Conservation (phyloP, 2,797 vertebrate species). For the Hippoglossus hippoglossus region DNA sequence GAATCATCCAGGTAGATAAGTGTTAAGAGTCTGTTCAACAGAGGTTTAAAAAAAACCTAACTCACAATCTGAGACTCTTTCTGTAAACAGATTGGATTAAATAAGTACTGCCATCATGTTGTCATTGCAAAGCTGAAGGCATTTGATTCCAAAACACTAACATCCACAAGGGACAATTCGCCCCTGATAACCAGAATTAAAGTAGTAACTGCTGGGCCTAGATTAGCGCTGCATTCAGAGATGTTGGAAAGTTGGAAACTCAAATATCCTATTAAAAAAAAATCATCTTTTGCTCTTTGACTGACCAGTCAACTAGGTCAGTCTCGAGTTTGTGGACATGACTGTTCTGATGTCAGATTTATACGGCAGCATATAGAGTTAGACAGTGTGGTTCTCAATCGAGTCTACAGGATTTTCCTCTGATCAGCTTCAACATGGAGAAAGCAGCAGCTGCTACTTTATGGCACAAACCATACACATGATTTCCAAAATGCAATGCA, state of each 20-base stretch:
- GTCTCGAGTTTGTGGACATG: not conserved
- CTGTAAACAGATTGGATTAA: slow-evolving; percentile 42
- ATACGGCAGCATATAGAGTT: not conserved
- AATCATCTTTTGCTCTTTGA: not conserved
- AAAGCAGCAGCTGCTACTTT: no score
- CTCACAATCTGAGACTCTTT: slow-evolving; percentile 42
- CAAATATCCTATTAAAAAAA: not conserved
- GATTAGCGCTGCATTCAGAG: slow-evolving; percentile 11
- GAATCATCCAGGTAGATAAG: slow-evolving; percentile 79
- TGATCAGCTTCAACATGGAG: no score
- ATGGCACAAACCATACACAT: no score
- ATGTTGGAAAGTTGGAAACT: slow-evolving; percentile 2
- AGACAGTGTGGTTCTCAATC: not conserved
- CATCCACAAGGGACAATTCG: not conserved
- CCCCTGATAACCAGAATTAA: not conserved
- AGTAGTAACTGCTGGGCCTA: not conserved
- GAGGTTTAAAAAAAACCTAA: slow-evolving; percentile 36
- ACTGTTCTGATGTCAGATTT: not conserved
- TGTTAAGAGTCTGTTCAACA: slow-evolving; percentile 60
- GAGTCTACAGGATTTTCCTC: no score
- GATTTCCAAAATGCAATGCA: no score
- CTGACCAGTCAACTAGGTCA: no score
- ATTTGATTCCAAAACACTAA: slow-evolving; percentile 22
- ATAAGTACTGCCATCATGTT: slow-evolving; percentile 13
- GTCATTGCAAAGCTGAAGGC: slow-evolving; percentile 7